Conservation (phyloP, 2,797 vertebrate species). For the Rhinatrema bivittatum region DNA sequence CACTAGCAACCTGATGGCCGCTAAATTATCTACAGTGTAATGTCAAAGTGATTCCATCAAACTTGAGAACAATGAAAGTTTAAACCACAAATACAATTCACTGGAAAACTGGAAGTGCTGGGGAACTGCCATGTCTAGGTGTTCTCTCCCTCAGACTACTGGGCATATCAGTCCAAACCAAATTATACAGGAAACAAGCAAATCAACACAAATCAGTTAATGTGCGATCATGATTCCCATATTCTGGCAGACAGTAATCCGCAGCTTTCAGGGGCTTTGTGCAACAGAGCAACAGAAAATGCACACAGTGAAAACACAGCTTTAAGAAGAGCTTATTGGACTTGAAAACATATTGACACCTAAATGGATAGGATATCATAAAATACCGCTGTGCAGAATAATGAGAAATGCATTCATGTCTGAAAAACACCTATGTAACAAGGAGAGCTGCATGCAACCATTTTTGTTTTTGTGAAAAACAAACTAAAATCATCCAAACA, state of each 20-base stretch:
- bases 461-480: too few relatives aligned
- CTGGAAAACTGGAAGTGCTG: too few relatives aligned
- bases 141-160: conserved; percentile 2
- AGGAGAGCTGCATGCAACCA: conserved; percentile 5
- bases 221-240: not conserved
- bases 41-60: too few relatives aligned
- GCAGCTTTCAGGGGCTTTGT: conserved; percentile 9
- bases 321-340: conserved; percentile 24
- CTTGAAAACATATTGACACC: conserved; percentile 12
- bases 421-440: conserved; percentile 17
- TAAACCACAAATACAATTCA: too few relatives aligned
- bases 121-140: too few relatives aligned
- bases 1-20: too few relatives aligned
- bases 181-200: too few relatives aligned
- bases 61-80: too few relatives aligned
- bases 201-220: conserved; percentile 7
- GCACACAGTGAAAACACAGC: conserved; percentile 9
- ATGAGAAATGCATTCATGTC: conserved; percentile 19
- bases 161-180: not conserved
- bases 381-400: conserved; percentile 20
- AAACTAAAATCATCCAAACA: too few relatives aligned
- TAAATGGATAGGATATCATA: conserved; percentile 12
- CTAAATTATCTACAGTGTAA: too few relatives aligned
- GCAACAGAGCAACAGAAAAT: conserved; percentile 11
- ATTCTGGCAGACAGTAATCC: conserved; percentile 5